Conservation (phyloP, 1,140 invertebrate species). For the Listronotus bonariensis region DNA sequence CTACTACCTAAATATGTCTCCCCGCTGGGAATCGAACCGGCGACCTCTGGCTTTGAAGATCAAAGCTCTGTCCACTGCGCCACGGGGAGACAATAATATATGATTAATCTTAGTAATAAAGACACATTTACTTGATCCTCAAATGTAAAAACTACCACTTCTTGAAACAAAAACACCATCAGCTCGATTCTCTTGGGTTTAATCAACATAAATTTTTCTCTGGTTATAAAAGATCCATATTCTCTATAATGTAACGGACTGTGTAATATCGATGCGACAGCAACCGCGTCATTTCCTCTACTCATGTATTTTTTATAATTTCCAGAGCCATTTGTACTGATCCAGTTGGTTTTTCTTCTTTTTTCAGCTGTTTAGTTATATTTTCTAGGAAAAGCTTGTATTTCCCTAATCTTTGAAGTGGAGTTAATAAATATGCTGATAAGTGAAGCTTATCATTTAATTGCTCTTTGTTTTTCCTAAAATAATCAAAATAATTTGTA, state of each 20-base stretch:
- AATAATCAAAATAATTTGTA: no score
- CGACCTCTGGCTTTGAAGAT: no score
- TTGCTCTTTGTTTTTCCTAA: slow-evolving; percentile 40
- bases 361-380: slow-evolving; percentile 43
- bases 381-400: slow-evolving; percentile 48
- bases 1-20: no score
- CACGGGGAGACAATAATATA: no score
- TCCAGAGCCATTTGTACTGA: slow-evolving; percentile 37
- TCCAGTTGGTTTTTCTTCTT: slow-evolving; percentile 28
- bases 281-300: slow-evolving; percentile 47
- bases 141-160: slow-evolving; percentile 41
- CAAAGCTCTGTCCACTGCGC: no score
- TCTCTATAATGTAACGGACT: slow-evolving; percentile 39
- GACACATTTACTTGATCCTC: slow-evolving; percentile 31
- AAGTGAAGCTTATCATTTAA: slow-evolving; percentile 44
- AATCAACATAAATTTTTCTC: slow-evolving; percentile 43
- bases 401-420: slow-evolving; percentile 47
- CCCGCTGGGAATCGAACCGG: no score
- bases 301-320: slow-evolving; percentile 43
- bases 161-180: slow-evolving; percentile 49
- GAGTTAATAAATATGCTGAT: slow-evolving; percentile 47
- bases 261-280: slow-evolving; percentile 45
- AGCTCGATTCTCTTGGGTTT: slow-evolving; percentile 44
- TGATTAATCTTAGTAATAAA: no score
- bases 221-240: slow-evolving; percentile 46